A percentile compares a stretch with the other conserved stretches of the same genome.
Evolutionary conservation across 1,140 invertebrate genomes (phyloP).

Genomic region (Lanistes nyassanus): DNA sequence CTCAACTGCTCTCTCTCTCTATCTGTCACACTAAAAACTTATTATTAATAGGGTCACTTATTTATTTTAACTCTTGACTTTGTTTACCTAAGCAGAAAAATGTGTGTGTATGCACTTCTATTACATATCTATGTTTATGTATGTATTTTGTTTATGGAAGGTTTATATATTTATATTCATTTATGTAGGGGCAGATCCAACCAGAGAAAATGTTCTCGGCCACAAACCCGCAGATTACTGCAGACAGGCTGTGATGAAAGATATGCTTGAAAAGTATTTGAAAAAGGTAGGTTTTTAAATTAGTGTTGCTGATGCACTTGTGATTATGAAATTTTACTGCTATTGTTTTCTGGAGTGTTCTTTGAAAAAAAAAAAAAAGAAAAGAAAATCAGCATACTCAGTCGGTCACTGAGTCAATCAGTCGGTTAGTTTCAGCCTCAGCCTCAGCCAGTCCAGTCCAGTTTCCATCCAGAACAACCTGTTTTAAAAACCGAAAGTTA

Average conservation of each 20-base stretch:
- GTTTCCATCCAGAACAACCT: background rate
- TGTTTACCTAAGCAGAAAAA: too few species aligned
- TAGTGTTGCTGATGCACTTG: background rate
- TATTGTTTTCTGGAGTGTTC: background rate
- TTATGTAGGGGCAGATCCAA: constrained; percentile 69
- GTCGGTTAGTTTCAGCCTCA: too few species aligned
- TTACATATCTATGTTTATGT: constrained; percentile 2
- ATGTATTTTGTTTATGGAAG: background rate
- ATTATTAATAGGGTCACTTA: too few species aligned
- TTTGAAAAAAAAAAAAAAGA: background rate
- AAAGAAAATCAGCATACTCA: too few species aligned
- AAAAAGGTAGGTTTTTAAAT: constrained; percentile 55
- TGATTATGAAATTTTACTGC: too few species aligned
- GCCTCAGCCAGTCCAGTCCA: too few species aligned
- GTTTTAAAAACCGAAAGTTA: background rate
- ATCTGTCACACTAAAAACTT: too few species aligned
- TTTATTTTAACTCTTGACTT: too few species aligned
- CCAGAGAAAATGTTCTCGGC: constrained; percentile 79
- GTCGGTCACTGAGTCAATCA: too few species aligned
- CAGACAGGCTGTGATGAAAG: constrained; percentile 65
- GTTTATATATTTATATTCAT: constrained; percentile 14
- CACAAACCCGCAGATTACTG: constrained; percentile 83
- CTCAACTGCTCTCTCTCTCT: too few species aligned
- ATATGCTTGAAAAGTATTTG: constrained; percentile 66
- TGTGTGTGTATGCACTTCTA: too few species aligned